phyloP scores from a whole-genome alignment of 2,888 invertebrate genomes.

The Tanytarsus gracilentus region DNA sequence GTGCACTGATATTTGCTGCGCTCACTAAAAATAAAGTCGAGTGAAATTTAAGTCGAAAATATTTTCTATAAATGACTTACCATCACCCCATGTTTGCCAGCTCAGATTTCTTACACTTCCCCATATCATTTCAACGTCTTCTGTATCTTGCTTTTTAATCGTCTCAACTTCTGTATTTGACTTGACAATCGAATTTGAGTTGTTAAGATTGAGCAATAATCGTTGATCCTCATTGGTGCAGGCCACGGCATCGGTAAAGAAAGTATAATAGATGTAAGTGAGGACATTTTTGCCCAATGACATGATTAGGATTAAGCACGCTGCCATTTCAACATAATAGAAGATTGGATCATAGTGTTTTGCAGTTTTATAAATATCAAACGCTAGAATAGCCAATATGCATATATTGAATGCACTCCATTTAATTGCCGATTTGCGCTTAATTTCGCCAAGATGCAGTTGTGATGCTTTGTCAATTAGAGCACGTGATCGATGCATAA shows the following conservation, averaged over 20 bases:
- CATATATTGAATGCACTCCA: conserved; percentile 38
- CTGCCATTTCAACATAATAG: conserved; percentile 44
- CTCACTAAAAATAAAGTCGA: background rate
- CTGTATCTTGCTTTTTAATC: background rate
- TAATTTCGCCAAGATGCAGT: background rate
- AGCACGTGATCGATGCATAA: conserved; percentile 5
- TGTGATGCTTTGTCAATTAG: background rate
- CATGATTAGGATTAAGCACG: conserved; percentile 43
- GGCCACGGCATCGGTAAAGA: conserved; percentile 41
- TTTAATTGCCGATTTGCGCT: conserved; percentile 32
- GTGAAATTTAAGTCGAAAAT: background rate
- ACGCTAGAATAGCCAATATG: conserved; percentile 35
- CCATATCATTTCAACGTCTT: background rate
- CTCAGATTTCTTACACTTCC: conserved; percentile 16
- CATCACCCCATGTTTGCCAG: conserved; percentile 8
- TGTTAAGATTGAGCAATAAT: conserved; percentile 39
- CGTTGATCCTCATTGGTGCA: conserved; percentile 46
- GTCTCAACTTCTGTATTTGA: background rate
- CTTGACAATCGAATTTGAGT: background rate
- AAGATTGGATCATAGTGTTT: conserved; percentile 34
- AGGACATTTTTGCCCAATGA: conserved; percentile 48
- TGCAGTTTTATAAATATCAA: conserved; percentile 39
- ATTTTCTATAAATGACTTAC: background rate
- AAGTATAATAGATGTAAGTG: conserved; percentile 43
- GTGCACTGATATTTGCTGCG: background rate